Base-by-base conservation (phyloP, 2,888 invertebrate genomes). In the Anarsia innoxiella region DNA sequence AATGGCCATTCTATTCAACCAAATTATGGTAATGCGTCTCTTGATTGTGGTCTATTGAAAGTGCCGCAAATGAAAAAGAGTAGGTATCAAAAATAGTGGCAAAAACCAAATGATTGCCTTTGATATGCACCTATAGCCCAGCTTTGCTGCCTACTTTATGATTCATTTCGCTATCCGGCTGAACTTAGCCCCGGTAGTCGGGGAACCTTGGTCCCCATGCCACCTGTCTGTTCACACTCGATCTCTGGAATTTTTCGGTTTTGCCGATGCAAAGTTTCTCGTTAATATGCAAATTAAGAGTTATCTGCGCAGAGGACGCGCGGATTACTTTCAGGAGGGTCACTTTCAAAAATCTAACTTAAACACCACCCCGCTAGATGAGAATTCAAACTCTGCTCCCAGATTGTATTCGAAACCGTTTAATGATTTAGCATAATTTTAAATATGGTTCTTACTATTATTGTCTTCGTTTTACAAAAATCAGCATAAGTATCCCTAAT, bases 251-350 rank as follows among this genome's bases (percentile, higher is more conserved):
- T 80, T 82, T 83, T 83, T 82, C 69, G 68, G 64, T 69, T 70
- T 71, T 62, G 66, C 61, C 66, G 65, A 75, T 76, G 75, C 79
- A 76, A 79, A 80, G 71, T 79, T 79, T 75, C 82, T 82, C 78
- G 78, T 82, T 82, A 82, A 78, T 79, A 82, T 82, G 82, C 70
- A 82, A 82, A 82, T 82, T 70, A 74, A 77, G 74, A 77, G 73
- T 73, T 72, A 77, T 76, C 79, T 78, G 69, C 57, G 58, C 62
- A 56, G 66, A 64, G 71, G 72, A 72, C 66, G 58, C 57, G 50
- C 45, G 64, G 67, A 66, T 68, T 74, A 66, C n/a, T n/a, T n/a
- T n/a, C n/a, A n/a, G n/a, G n/a, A 68, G 70, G 72, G 67, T 65
- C 65, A 71, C 70, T 70, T 74, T 70, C 59, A 61, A 64, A 69